These are phyloP conservation scores for Steinernema khuongi DNA, from an alignment of 1,140 invertebrate genomes.

Conservation along the genomic window DNA sequence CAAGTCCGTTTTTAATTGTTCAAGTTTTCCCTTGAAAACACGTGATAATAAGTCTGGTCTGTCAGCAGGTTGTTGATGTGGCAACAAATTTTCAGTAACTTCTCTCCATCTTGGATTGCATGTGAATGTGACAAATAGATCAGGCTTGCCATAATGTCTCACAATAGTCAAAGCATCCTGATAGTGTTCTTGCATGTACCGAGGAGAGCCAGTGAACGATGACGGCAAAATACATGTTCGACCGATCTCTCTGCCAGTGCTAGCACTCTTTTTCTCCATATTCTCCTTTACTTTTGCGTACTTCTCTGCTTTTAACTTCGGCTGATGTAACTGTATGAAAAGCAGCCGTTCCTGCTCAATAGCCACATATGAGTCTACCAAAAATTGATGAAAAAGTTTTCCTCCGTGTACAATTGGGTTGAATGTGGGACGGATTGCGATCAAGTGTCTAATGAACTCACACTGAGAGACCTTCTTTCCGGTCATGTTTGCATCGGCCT, in stretches of 20 bases:
- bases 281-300: constrained; percentile 61
- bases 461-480: background rate
- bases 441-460: background rate
- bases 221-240: constrained; percentile 59
- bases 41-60: constrained; percentile 61
- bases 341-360: constrained; percentile 45
- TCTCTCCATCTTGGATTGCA: constrained; percentile 63
- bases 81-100: constrained; percentile 54
- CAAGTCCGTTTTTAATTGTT: constrained; percentile 60
- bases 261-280: constrained; percentile 30
- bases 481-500: background rate
- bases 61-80: constrained; percentile 51
- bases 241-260: constrained; percentile 37
- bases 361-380: background rate
- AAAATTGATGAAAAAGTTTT: background rate
- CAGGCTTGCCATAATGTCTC: constrained; percentile 59
- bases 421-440: background rate
- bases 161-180: constrained; percentile 60
- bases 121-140: constrained; percentile 63
- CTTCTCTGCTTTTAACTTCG: constrained; percentile 60
- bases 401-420: background rate
- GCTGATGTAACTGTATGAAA: constrained; percentile 64
- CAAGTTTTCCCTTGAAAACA: constrained; percentile 63
- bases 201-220: constrained; percentile 42
- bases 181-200: constrained; percentile 42